Evolutionary conservation across 2,113 vertebrate genomes (phyloP).

Genomic region (Xerus inauris): DNA sequence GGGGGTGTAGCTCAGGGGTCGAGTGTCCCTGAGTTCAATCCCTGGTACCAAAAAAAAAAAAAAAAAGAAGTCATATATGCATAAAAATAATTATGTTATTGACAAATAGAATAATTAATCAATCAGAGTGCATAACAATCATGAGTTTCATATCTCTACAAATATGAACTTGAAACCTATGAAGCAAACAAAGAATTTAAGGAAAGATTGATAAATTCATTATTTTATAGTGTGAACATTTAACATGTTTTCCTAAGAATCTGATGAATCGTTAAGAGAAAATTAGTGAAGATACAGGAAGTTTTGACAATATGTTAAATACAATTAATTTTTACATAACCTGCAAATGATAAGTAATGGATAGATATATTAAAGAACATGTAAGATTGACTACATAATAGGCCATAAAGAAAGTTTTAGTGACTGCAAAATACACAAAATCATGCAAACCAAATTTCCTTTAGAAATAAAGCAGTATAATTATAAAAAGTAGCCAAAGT

Average conservation of each 20-base stretch:
- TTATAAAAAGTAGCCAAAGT: background rate
- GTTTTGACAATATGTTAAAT: background rate
- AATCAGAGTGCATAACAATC: background rate
- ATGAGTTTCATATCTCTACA: background rate
- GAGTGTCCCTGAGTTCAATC: too few species aligned
- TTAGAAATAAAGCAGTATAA: background rate
- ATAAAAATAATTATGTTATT: constrained; percentile 32
- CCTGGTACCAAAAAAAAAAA: too few species aligned
- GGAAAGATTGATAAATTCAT: background rate
- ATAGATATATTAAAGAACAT: background rate
- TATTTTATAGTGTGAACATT: background rate
- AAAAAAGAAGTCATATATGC: background rate
- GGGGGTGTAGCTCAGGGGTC: too few species aligned
- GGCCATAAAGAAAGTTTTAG: background rate
- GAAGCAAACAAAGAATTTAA: background rate
- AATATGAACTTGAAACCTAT: background rate
- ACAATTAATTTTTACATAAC: background rate
- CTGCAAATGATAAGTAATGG: background rate
- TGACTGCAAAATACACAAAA: background rate
- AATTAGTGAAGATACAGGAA: background rate
- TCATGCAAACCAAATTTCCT: background rate
- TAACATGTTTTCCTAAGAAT: background rate
- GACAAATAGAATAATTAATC: constrained; percentile 21
- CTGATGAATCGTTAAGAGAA: background rate
- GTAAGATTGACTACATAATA: background rate